phyloP scores from a whole-genome alignment of 1,140 invertebrate species.

The Drosophila quadrilineata region DNA sequence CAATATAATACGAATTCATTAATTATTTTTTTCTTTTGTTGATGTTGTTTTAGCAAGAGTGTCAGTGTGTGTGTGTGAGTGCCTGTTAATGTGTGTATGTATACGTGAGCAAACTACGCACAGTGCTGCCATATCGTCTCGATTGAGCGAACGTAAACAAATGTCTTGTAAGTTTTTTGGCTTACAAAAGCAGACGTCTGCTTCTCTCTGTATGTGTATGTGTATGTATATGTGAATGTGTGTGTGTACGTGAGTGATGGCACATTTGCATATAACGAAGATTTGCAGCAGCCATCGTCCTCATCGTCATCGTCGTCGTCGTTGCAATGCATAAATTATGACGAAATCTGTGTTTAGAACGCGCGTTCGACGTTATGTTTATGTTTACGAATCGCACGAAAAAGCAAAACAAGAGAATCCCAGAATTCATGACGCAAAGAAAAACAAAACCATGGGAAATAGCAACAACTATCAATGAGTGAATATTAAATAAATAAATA shows the following conservation, averaged over 20 bases:
- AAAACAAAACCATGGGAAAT: too few relatives aligned
- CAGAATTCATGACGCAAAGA: too few relatives aligned
- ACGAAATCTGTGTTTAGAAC: constrained; percentile 44
- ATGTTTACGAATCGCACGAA: constrained; percentile 27
- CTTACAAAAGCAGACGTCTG: constrained; percentile 25
- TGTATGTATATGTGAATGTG: constrained; percentile 6
- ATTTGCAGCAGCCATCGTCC: constrained; percentile 10
- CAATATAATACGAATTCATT: too few relatives aligned
- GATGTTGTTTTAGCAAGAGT: constrained; percentile 53
- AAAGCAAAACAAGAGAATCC: too few relatives aligned
- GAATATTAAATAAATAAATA: too few relatives aligned
- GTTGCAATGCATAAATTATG: constrained; percentile 38
- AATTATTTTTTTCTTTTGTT: constrained; percentile 48
- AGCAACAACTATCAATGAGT: too few relatives aligned
- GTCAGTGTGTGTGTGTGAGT: constrained; percentile 28
- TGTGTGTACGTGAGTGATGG: constrained; percentile 27
- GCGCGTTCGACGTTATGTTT: constrained; percentile 44
- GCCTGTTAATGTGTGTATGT: constrained; percentile 39
- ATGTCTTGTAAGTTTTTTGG: constrained; percentile 41
- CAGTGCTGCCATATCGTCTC: constrained; percentile 34
- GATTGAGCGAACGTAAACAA: constrained; percentile 39
- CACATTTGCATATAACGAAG: constrained; percentile 41
- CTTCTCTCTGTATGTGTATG: constrained; percentile 12
- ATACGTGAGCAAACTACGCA: constrained; percentile 37
- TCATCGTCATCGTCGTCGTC: constrained; percentile 6